Conservation (phyloP, 1,140 invertebrate species). For the Hylaeus anthracinus region DNA sequence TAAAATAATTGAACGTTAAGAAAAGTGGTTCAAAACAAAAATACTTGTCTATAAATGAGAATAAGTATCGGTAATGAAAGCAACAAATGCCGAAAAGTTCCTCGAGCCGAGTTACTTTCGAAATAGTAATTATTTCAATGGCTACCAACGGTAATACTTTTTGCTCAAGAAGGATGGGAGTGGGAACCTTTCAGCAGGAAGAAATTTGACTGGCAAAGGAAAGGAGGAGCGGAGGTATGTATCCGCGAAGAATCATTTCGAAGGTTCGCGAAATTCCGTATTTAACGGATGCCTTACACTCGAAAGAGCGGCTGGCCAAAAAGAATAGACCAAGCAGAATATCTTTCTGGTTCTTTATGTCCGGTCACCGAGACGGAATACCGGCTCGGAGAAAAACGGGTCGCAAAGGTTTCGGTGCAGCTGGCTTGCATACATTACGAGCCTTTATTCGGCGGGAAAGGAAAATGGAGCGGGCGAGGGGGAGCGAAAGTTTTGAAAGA, state of each 20-base stretch:
- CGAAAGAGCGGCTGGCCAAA: constrained; percentile 2
- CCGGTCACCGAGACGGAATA: constrained; percentile 28
- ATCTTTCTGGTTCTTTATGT: constrained; percentile 53
- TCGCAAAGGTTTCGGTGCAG: constrained; percentile 49
- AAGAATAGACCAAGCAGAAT: constrained; percentile 47
- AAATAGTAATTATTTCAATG: no score
- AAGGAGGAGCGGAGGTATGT: neutral
- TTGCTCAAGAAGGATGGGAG: neutral
- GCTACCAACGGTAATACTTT: neutral
- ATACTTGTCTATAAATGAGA: no score
- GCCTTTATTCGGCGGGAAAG: constrained; percentile 30
- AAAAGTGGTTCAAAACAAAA: no score
- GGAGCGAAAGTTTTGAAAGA: constrained; percentile 36
- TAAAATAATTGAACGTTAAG: no score
- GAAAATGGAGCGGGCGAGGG: constrained; percentile 32
- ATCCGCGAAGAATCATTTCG: constrained; percentile 21
- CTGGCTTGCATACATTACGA: constrained; percentile 44
- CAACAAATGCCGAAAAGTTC: no score
- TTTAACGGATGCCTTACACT: constrained; percentile 33
- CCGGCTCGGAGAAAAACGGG: constrained; percentile 20
- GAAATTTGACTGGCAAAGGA: constrained; percentile 5
- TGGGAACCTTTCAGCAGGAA: neutral
- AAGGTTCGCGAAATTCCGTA: constrained; percentile 31
- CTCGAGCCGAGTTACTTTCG: no score
- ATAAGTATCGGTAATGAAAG: no score